phyloP scores from a whole-genome alignment of 2,888 invertebrate genomes.

The Gnatocerus cornutus region DNA sequence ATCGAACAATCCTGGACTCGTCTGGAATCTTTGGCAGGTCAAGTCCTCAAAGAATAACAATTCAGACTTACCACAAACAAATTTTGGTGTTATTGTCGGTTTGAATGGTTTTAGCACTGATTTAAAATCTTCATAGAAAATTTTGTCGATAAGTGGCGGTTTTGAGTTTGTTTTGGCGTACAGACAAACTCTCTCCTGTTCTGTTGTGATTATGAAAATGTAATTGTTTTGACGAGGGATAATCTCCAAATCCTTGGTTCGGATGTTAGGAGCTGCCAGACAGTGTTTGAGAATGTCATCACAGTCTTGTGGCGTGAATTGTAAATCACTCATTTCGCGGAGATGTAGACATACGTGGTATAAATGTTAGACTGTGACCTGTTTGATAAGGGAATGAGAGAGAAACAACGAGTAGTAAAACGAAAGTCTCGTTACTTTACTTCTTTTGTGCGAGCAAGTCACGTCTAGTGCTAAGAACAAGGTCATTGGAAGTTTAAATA shows the following conservation, averaged over 20 bases:
- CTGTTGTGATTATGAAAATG: constrained; percentile 15
- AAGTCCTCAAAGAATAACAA: constrained; percentile 23
- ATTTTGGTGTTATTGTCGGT: constrained; percentile 6
- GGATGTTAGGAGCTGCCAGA: background rate
- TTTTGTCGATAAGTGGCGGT: background rate
- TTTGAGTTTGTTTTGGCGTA: constrained; percentile 1
- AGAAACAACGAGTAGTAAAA: background rate
- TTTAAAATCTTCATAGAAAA: constrained; percentile 1
- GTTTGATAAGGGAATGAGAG: background rate
- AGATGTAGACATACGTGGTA: background rate
- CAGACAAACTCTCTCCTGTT: background rate
- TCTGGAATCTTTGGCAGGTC: constrained; percentile 20
- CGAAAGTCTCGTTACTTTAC: background rate
- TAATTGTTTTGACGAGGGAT: constrained; percentile 28
- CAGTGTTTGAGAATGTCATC: constrained; percentile 14
- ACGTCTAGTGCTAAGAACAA: background rate
- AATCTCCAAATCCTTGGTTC: constrained; percentile 10
- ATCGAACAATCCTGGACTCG: background rate
- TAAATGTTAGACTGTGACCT: background rate
- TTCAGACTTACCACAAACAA: constrained; percentile 4
- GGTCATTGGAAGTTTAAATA: background rate
- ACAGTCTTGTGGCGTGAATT: constrained; percentile 17
- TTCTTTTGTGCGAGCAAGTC: background rate
- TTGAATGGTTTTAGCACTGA: background rate
- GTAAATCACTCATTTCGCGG: background rate